Base-by-base conservation (phyloP, 2,888 invertebrate species). In the Polylopha cassiicola region DNA sequence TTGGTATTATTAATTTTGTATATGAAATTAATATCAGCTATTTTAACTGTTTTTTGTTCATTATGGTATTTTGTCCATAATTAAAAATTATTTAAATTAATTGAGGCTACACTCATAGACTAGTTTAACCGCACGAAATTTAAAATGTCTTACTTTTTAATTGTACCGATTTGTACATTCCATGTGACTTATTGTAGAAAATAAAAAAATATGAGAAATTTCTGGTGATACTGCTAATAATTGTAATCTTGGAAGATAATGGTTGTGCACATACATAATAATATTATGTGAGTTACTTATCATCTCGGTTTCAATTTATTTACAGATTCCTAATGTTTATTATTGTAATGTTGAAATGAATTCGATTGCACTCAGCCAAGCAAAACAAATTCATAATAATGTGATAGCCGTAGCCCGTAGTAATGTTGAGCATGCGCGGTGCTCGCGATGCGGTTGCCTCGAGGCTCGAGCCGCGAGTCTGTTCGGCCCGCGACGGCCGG, bases 391-490 rank as follows among this genome's bases (percentile, higher is more conserved):
- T 18, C 18, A 18, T 5, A 18, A 18, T 18, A 18, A 31, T 31
- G 30, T 21, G 24, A 31, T 42, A 41, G 26, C 26, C 23, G 30
- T 22, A 32, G 11, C 10, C 7, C 23, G 6, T 23, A 29, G 21
- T 30, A 23, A 37, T 36, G 32, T 29, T 42, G 58, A 44, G 53
- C 63, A 60, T 64, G 65, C 67, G 68, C 61, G 33, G 34, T 48
- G 33, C 3, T 29, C 26, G 23, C 22, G 30, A 20, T 37, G 43
- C 33, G n/a, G 16, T 37, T 23, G 33, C 44, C 9, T 33, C 29
- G 29, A 7, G 39, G 37, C 20, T 28, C 28, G 23, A 20, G 20
- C n/a, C n/a, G 26, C 26, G 29, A 23, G 23, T 23, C n/a, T n/a
- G 23, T 23, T 9, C 23, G 15, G 24, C 16, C 13, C 9, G 27